Conservation (phyloP, 2,888 invertebrate species). For the Napeogenes sylphis region DNA sequence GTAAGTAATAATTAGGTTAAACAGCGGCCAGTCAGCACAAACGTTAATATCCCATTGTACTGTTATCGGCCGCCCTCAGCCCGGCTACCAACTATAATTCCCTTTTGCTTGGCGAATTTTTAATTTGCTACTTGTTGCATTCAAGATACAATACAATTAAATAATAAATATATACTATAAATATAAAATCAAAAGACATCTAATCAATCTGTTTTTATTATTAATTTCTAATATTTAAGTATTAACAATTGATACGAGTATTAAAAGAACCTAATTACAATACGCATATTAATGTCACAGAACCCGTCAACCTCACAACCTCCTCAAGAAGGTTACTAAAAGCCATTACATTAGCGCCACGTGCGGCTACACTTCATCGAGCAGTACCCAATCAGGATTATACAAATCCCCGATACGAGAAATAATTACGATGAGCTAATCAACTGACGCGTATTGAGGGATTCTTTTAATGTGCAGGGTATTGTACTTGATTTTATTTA, state of each 20-base stretch:
- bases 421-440: constrained; percentile 74
- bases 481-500: constrained; percentile 16
- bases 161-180: background rate
- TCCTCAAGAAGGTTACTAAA: constrained; percentile 25
- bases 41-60: constrained; percentile 68
- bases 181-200: background rate
- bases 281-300: constrained; percentile 9
- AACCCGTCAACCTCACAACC: background rate
- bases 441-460: constrained; percentile 66
- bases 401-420: constrained; percentile 70
- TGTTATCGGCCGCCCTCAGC: constrained; percentile 67
- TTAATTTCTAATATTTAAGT: too few species aligned
- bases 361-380: constrained; percentile 73
- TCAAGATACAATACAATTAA: constrained; percentile 19
- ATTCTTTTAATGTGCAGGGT: constrained; percentile 45
- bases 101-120: constrained; percentile 63
- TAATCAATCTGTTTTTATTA: too few species aligned
- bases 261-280: background rate
- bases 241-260: too few species aligned
- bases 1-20: constrained; percentile 58
- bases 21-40: constrained; percentile 54
- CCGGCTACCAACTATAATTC: constrained; percentile 64
- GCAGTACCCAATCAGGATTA: constrained; percentile 76
- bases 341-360: constrained; percentile 41
- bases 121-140: constrained; percentile 47